A percentile compares a stretch with the other conserved stretches of the same genome.
These are phyloP conservation scores for Crenuchus spilurus DNA, from an alignment of 2,797 vertebrate species.

Conservation along the genomic window DNA sequence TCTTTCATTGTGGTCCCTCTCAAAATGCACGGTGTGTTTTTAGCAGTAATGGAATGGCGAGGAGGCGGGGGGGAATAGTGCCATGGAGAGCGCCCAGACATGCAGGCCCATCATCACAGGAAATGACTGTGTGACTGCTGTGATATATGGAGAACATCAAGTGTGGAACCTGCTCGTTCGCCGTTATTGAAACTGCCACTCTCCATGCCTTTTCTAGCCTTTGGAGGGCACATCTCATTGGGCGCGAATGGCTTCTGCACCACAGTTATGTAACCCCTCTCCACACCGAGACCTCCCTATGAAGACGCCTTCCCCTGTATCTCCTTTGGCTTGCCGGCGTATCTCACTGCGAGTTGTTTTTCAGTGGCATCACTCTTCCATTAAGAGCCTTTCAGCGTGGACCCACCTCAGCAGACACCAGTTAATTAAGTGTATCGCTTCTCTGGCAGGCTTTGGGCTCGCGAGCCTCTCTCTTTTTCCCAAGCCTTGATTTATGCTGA, in stretches of 20 bases:
- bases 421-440: slow-evolving; percentile 61
- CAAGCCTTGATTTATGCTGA: slow-evolving; percentile 52
- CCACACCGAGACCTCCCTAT: not conserved
- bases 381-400: slow-evolving; percentile 43
- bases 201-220: slow-evolving; percentile 2
- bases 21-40: not conserved
- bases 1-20: not conserved
- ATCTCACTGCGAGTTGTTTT: slow-evolving; percentile 7
- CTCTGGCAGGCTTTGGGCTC: slow-evolving; percentile 51
- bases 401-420: slow-evolving; percentile 54
- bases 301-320: not conserved
- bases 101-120: slow-evolving; percentile 27
- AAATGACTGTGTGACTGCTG: slow-evolving; percentile 29
- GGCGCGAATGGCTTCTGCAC: not conserved
- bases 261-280: slow-evolving; percentile 18
- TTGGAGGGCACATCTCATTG: not conserved
- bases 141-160: slow-evolving; percentile 4
- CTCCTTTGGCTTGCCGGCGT: slow-evolving; percentile 8
- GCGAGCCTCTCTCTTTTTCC: slow-evolving; percentile 33
- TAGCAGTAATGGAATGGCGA: not conserved
- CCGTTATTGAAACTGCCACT: slow-evolving; percentile 21
- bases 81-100: not conserved
- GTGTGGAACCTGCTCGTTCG: slow-evolving; percentile 9
- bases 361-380: slow-evolving; percentile 35
- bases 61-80: not conserved